phyloP scores from a whole-genome alignment of 1,140 invertebrate species.

The Drosophila seguyi region DNA sequence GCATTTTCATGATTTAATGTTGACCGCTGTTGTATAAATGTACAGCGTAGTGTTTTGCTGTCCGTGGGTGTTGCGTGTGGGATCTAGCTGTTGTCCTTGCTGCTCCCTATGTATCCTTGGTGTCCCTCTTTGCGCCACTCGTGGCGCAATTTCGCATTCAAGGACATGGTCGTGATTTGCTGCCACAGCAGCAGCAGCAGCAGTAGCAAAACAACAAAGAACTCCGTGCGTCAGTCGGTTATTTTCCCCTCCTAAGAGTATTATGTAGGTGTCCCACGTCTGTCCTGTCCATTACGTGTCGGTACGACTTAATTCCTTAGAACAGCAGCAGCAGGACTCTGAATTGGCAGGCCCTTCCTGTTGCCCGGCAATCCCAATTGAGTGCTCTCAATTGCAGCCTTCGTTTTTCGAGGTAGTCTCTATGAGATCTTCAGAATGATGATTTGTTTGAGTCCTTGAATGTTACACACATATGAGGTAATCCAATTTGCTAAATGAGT shows the following conservation, averaged over 20 bases:
- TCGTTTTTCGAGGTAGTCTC: background rate
- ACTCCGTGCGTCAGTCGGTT: constrained; percentile 64
- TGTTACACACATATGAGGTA: background rate
- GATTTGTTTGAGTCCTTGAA: constrained; percentile 14
- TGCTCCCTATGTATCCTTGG: constrained; percentile 51
- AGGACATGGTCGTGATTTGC: constrained; percentile 69
- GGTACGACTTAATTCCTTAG: constrained; percentile 19
- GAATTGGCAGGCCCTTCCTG: background rate
- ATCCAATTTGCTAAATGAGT: constrained; percentile 5
- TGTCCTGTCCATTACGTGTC: constrained; percentile 28
- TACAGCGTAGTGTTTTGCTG: constrained; percentile 19
- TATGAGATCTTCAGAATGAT: constrained; percentile 9
- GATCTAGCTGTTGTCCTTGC: constrained; percentile 36
- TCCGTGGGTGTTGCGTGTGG: constrained; percentile 18
- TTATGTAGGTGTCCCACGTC: constrained; percentile 5
- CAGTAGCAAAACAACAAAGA: constrained; percentile 24
- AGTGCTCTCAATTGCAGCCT: constrained; percentile 15
- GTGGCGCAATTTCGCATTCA: constrained; percentile 69
- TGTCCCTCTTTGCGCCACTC: constrained; percentile 17
- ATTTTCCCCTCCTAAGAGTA: constrained; percentile 22
- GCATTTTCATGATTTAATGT: constrained; percentile 12
- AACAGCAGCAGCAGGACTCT: background rate
- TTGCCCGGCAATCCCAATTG: constrained; percentile 21
- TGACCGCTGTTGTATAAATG: constrained; percentile 19
- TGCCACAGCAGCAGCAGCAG: constrained; percentile 15